A percentile compares a stretch with the other conserved stretches of the same genome.
Evolutionary conservation across 2,797 vertebrate species (phyloP).

Genomic region (Enteromius paludinosus): DNA sequence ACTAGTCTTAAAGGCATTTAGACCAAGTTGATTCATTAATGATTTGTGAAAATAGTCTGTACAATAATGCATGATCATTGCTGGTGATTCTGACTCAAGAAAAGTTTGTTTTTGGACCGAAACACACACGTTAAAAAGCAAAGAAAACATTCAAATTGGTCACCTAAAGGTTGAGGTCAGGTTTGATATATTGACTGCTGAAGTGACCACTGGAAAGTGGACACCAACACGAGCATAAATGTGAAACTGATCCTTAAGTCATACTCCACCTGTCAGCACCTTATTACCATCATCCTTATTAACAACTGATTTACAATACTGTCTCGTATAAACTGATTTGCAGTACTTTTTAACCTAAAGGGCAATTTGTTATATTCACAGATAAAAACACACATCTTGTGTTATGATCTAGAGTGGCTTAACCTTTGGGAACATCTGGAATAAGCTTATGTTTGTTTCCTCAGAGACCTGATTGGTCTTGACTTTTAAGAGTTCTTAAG

Average conservation of each 20-base stretch:
- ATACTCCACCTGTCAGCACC: constrained; percentile 76
- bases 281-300: constrained; percentile 31
- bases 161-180: constrained; percentile 4
- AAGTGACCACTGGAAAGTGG: constrained; percentile 67
- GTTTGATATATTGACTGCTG: constrained; percentile 67
- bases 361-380: background rate
- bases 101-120: background rate
- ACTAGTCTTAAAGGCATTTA: background rate
- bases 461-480: background rate
- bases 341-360: background rate
- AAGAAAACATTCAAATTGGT: background rate
- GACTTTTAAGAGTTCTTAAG: background rate
- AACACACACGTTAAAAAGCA: background rate
- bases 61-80: background rate
- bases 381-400: background rate
- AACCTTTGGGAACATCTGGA: background rate
- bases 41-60: background rate
- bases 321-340: background rate
- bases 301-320: constrained; percentile 1
- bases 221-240: constrained; percentile 69
- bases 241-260: constrained; percentile 68
- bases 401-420: background rate
- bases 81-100: background rate
- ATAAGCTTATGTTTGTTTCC: background rate
- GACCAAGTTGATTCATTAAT: background rate